Percentiles rank a stretch among this genome's conserved stretches.
phyloP scores from a whole-genome alignment of 2,113 vertebrate genomes.

The Nyctibius bracteatus region DNA sequence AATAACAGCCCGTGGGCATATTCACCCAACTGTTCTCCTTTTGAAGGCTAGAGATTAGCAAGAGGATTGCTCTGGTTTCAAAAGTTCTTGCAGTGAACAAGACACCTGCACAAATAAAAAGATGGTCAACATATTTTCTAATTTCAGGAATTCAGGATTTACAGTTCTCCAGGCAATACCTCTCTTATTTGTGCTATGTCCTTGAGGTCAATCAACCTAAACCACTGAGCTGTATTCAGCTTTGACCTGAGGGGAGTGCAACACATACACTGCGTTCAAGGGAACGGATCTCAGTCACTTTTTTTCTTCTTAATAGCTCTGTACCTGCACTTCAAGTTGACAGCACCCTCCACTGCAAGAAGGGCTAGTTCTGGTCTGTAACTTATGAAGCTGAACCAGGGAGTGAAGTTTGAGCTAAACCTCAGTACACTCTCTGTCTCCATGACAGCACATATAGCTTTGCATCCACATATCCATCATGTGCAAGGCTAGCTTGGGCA shows the following conservation, averaged over 20 bases:
- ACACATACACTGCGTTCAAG: background rate
- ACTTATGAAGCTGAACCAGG: background rate
- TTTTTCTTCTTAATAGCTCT: background rate
- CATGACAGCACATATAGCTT: background rate
- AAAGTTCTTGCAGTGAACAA: background rate
- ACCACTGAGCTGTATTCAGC: background rate
- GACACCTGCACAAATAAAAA: background rate
- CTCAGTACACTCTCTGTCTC: background rate
- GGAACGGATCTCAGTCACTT: accelerated
- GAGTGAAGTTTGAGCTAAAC: background rate
- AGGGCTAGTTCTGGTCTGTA: background rate
- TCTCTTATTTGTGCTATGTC: background rate
- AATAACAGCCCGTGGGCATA: background rate
- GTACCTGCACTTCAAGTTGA: background rate
- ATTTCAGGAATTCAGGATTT: background rate
- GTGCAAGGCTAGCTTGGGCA: background rate
- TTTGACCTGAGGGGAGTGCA: background rate
- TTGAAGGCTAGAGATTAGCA: background rate
- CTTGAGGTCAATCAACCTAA: background rate
- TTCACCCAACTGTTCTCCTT: background rate
- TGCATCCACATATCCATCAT: background rate
- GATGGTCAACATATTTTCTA: background rate
- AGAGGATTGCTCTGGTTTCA: background rate
- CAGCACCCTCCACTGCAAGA: background rate
- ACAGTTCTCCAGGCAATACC: background rate